Percentiles rank a stretch among this genome's conserved stretches.
Conservation (phyloP, 2,888 invertebrate species). For the Drosophila longiperda region DNA sequence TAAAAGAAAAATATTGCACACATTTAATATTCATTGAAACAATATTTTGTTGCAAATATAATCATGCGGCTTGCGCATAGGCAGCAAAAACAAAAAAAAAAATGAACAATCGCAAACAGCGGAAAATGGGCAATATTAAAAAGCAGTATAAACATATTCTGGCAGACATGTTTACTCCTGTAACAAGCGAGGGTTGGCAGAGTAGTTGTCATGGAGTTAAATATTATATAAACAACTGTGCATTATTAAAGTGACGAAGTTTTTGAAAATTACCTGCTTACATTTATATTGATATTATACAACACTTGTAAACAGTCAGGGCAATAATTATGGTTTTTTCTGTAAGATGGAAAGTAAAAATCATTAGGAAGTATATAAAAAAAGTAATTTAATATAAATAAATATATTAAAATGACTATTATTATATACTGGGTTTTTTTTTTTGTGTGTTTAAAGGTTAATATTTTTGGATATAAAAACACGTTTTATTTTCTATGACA, state of each 20-base stretch:
- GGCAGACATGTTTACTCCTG: neutral
- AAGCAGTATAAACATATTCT: conserved; percentile 21
- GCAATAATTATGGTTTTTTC: neutral
- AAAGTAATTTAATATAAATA: no score
- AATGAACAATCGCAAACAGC: conserved; percentile 23
- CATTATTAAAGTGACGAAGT: neutral
- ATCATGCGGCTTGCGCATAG: conserved; percentile 48
- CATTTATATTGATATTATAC: neutral
- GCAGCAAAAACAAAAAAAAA: conserved; percentile 38
- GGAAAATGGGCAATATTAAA: conserved; percentile 43
- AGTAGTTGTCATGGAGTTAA: neutral
- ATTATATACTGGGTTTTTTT: no score
- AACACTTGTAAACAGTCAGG: neutral
- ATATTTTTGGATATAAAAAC: neutral
- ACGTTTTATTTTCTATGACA: neutral
- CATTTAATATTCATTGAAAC: conserved; percentile 75
- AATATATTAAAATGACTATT: no score
- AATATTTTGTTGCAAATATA: conserved; percentile 62
- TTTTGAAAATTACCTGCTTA: neutral
- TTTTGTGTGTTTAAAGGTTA: neutral
- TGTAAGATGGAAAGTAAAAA: neutral
- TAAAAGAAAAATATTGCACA: conserved; percentile 36
- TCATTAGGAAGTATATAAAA: neutral
- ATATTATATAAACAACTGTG: neutral
- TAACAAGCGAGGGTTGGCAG: conserved; percentile 12